A percentile compares a stretch with the other conserved stretches of the same genome.
These are phyloP conservation scores for Luperina nickerlii DNA, from an alignment of 2,888 invertebrate species.

Conservation along the genomic window DNA sequence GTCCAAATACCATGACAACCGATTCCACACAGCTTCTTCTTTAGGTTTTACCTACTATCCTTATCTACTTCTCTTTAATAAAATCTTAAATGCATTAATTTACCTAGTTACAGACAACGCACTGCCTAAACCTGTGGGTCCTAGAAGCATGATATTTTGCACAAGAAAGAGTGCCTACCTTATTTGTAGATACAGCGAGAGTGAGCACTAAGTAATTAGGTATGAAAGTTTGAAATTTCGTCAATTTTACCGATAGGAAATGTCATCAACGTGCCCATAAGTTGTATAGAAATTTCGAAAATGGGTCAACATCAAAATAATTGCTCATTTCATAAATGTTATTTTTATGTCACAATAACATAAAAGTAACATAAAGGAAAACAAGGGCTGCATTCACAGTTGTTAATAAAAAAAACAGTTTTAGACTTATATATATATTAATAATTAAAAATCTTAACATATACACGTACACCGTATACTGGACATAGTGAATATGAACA, in stretches of 20 bases:
- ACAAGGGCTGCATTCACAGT: too few species aligned
- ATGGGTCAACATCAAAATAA: too few species aligned
- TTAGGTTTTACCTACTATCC: not conserved
- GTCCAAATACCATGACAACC: not conserved
- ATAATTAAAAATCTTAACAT: too few species aligned
- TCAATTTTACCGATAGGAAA: not conserved
- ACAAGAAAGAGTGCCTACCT: not conserved
- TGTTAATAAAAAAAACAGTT: too few species aligned
- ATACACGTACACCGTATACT: too few species aligned
- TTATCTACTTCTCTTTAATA: not conserved
- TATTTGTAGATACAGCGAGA: not conserved
- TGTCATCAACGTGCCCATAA: not conserved
- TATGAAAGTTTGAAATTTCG: not conserved
- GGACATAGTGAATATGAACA: too few species aligned
- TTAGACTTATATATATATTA: too few species aligned
- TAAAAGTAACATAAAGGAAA: too few species aligned
- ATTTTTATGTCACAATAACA: too few species aligned
- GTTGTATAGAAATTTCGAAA: too few species aligned
- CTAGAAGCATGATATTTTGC: not conserved
- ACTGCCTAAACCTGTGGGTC: not conserved
- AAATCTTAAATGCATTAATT: not conserved
- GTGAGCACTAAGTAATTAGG: not conserved
- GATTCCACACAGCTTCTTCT: not conserved
- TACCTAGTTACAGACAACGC: not conserved
- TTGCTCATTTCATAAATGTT: too few species aligned